A percentile compares a stretch with the other conserved stretches of the same genome.
phyloP scores from a whole-genome alignment of 2,797 vertebrate genomes.

The Diplodus sargus region DNA sequence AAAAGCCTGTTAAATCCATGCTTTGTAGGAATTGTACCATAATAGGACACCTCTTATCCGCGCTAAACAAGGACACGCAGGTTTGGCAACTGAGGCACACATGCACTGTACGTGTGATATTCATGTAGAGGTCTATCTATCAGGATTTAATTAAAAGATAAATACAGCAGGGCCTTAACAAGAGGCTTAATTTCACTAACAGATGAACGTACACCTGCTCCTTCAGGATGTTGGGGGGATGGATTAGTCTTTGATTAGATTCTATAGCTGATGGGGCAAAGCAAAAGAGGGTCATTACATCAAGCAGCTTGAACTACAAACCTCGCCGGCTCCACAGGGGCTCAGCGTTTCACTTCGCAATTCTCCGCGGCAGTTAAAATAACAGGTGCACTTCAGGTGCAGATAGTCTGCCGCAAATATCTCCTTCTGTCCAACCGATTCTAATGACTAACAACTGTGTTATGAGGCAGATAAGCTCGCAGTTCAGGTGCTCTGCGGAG shows the following conservation, averaged over 20 bases:
- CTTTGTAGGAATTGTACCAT: conserved; percentile 46
- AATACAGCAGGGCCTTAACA: conserved; percentile 73
- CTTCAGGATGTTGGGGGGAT: conserved; percentile 63
- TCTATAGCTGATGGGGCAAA: conserved; percentile 60
- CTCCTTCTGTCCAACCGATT: not conserved
- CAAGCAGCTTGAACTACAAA: conserved; percentile 56
- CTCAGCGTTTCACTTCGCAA: conserved; percentile 24
- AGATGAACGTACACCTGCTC: conserved; percentile 71
- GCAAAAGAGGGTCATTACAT: conserved; percentile 54
- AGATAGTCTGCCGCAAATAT: not conserved
- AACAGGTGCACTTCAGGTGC: conserved; percentile 17
- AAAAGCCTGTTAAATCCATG: conserved; percentile 54
- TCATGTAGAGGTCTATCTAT: conserved; percentile 59
- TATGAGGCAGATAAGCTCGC: not conserved
- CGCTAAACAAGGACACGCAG: conserved; percentile 53
- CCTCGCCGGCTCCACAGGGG: conserved; percentile 33
- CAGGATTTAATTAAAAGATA: conserved; percentile 83
- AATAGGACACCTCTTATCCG: conserved; percentile 54
- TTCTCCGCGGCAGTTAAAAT: conserved; percentile 15
- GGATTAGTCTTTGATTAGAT: conserved; percentile 72
- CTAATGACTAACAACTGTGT: conserved; percentile 5
- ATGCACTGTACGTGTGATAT: conserved; percentile 45
- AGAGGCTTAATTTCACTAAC: conserved; percentile 68
- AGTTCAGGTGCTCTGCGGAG: conserved; percentile 7
- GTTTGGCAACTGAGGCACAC: conserved; percentile 36